Evolutionary conservation across 1,140 invertebrate species (phyloP).

Genomic region (Eriocheir sinensis): DNA sequence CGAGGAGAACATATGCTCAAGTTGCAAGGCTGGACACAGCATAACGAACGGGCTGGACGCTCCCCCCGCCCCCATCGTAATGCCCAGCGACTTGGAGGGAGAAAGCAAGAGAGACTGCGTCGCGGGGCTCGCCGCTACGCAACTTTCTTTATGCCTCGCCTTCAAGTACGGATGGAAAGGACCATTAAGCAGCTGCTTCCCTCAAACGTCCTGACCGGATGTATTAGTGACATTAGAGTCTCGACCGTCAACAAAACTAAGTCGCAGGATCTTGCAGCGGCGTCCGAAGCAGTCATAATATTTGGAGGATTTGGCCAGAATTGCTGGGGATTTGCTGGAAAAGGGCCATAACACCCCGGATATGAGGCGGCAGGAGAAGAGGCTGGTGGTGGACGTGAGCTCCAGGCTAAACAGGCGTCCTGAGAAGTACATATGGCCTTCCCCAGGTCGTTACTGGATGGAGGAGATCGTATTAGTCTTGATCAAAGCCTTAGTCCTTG

Average conservation of each 20-base stretch:
- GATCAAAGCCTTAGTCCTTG: conserved; percentile 78
- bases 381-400: conserved; percentile 78
- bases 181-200: conserved; percentile 64
- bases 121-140: neutral
- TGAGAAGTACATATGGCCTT: conserved; percentile 78
- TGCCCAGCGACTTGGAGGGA: conserved; percentile 69
- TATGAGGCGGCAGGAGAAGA: conserved; percentile 76
- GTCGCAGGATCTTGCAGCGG: conserved; percentile 74
- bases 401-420: conserved; percentile 76
- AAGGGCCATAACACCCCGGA: conserved; percentile 77
- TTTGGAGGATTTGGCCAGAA: conserved; percentile 76
- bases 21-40: conserved; percentile 73
- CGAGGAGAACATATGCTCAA: conserved; percentile 75
- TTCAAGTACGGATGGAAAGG: conserved; percentile 17
- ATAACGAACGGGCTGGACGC: conserved; percentile 72
- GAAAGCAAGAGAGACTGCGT: conserved; percentile 41
- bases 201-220: conserved; percentile 67
- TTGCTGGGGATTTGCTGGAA: conserved; percentile 78
- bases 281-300: conserved; percentile 76
- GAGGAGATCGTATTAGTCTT: conserved; percentile 78
- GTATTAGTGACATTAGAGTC: conserved; percentile 77
- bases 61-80: conserved; percentile 29
- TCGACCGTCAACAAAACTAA: conserved; percentile 76
- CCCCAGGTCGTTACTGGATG: conserved; percentile 78
- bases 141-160: conserved; percentile 41